These are phyloP conservation scores for Odontomyia ornata DNA, from an alignment of 2,888 invertebrate species.

Conservation along the genomic window DNA sequence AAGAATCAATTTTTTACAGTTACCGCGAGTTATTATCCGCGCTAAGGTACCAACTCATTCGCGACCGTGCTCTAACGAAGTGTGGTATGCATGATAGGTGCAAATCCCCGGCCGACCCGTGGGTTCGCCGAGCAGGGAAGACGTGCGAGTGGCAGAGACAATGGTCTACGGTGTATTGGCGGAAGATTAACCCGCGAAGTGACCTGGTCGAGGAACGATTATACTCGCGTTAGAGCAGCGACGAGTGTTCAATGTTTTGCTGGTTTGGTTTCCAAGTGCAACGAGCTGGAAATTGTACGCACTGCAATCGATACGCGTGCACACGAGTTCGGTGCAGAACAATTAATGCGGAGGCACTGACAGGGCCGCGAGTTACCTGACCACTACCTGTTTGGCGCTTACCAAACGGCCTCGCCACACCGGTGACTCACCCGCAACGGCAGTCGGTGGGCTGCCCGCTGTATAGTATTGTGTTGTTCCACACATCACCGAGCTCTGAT, in stretches of 20 bases:
- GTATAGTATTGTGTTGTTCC: not conserved
- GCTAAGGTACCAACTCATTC: not conserved
- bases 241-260: not conserved
- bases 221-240: not conserved
- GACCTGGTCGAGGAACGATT: not conserved
- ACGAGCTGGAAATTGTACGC: not conserved
- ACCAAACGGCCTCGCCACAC: not conserved
- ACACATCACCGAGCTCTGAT: not conserved
- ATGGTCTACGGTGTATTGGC: not conserved
- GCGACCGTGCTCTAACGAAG: not conserved
- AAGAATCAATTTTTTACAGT: conserved; percentile 22
- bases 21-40: conserved; percentile 16
- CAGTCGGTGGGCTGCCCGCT: not conserved
- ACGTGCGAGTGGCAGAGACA: not conserved
- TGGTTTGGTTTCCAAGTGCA: not conserved
- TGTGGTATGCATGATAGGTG: conserved; percentile 17
- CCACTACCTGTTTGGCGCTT: conserved; percentile 22
- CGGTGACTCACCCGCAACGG: conserved; percentile 20
- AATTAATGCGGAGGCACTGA: not conserved
- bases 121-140: not conserved
- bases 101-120: not conserved
- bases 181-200: not conserved
- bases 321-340: not conserved
- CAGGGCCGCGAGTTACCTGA: conserved; percentile 1
- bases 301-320: not conserved